Conservation (phyloP, 2,113 vertebrate species). For the Dicrurus megarhynchus region DNA sequence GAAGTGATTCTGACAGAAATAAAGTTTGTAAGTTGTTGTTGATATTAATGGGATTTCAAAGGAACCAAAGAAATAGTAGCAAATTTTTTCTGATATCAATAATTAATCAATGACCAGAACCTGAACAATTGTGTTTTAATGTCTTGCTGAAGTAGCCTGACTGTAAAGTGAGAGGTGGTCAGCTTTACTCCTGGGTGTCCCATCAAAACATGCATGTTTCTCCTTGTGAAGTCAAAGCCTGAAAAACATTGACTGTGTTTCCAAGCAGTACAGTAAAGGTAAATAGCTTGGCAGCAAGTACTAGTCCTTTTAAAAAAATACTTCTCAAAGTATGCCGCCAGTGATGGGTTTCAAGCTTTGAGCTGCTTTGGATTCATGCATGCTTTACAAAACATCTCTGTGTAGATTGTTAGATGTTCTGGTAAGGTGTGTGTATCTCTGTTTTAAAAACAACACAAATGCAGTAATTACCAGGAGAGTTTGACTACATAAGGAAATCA, state of each 20-base stretch:
- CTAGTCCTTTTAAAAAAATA: not conserved
- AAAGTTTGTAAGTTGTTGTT: not conserved
- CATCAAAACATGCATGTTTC: not conserved
- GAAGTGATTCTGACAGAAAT: not conserved
- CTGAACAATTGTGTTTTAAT: rapidly evolving
- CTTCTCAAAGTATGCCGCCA: not conserved
- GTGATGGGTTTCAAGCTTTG: not conserved
- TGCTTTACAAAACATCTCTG: not conserved
- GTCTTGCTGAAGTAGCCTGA: rapidly evolving
- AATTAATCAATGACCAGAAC: not conserved
- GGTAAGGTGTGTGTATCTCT: not conserved
- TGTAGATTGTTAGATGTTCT: not conserved
- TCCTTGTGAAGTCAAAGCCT: not conserved
- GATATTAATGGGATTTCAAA: not conserved
- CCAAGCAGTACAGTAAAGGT: not conserved
- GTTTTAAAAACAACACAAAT: not conserved
- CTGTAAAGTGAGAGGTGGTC: not conserved
- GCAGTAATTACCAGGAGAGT: not conserved
- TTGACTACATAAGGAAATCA: rapidly evolving
- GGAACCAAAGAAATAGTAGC: not conserved
- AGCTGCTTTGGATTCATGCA: not conserved
- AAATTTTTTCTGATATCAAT: not conserved
- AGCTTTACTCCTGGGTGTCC: not conserved
- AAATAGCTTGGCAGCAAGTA: not conserved
- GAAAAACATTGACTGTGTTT: not conserved